phyloP scores from a whole-genome alignment of 1,140 invertebrate genomes.

The Lepidurus arcticus region DNA sequence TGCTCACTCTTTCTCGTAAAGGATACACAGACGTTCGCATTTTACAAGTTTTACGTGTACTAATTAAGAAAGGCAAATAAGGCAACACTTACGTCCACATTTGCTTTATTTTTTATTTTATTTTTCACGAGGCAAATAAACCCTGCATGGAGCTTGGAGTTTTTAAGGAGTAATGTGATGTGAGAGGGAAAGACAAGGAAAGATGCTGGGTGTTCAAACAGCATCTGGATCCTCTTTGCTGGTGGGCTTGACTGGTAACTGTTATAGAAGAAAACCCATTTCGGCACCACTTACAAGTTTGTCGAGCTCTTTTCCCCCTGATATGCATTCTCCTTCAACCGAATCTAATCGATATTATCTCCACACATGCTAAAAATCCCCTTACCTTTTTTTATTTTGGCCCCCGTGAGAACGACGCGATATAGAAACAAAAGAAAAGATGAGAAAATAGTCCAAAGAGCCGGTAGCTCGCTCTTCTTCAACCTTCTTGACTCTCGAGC shows the following conservation, averaged over 20 bases:
- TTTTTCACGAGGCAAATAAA: neutral
- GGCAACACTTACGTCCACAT: neutral
- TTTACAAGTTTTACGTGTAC: constrained; percentile 10
- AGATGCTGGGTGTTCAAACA: constrained; percentile 17
- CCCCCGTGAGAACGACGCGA: neutral
- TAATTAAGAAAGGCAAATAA: constrained; percentile 2
- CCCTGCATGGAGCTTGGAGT: neutral
- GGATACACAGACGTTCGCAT: neutral
- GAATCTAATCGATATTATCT: constrained; percentile 22
- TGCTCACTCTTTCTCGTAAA: neutral
- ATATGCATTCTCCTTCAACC: constrained; percentile 13
- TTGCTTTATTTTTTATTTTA: neutral
- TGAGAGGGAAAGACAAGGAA: constrained; percentile 8
- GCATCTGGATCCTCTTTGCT: constrained; percentile 17
- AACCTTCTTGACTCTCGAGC: neutral
- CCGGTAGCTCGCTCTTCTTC: neutral
- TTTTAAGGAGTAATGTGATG: constrained; percentile 4
- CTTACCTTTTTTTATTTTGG: neutral
- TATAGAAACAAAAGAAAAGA: neutral
- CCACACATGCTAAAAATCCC: constrained; percentile 16
- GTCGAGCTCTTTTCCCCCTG: constrained; percentile 17
- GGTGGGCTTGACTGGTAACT: constrained; percentile 20
- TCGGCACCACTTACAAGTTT: constrained; percentile 15
- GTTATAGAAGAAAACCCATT: constrained; percentile 13
- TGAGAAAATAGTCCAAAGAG: neutral